These are phyloP conservation scores for Drosophila cyrtoloma DNA, from an alignment of 2,888 invertebrate genomes.

Conservation along the genomic window DNA sequence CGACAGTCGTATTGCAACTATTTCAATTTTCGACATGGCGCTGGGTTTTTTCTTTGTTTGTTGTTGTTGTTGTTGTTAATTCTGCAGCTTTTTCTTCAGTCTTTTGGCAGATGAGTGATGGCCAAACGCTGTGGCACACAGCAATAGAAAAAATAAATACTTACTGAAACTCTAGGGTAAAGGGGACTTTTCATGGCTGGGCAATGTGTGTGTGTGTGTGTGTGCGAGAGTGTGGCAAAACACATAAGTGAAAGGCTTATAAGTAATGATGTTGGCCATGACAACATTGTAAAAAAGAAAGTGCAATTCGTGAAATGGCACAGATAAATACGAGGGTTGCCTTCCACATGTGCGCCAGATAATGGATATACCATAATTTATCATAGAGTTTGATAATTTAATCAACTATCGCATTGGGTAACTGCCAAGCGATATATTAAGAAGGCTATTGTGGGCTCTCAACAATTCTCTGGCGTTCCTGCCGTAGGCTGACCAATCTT, in stretches of 20 bases:
- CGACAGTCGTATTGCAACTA: constrained; percentile 3
- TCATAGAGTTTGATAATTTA: not conserved
- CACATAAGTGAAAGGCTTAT: constrained; percentile 38
- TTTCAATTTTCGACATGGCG: constrained; percentile 21
- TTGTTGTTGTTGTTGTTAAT: not conserved
- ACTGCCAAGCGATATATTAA: constrained; percentile 2
- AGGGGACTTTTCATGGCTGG: not conserved
- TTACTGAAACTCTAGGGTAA: not conserved
- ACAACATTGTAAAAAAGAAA: constrained; percentile 9
- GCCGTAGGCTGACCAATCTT: not conserved
- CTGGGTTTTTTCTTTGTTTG: not conserved
- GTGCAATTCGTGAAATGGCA: not conserved
- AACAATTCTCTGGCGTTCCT: not conserved
- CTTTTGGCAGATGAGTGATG: constrained; percentile 66
- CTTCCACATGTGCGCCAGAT: not conserved
- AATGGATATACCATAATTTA: not conserved
- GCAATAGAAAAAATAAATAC: not conserved
- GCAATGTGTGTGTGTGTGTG: not conserved
- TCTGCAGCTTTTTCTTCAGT: constrained; percentile 39
- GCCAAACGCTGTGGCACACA: constrained; percentile 25
- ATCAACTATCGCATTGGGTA: not conserved
- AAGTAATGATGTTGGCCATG: constrained; percentile 40
- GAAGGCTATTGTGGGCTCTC: not conserved
- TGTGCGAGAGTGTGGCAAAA: not conserved
- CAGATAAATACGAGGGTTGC: constrained; percentile 1